Evolutionary conservation across 1,140 invertebrate genomes (phyloP).

Genomic region (Drosophila chauvacae): DNA sequence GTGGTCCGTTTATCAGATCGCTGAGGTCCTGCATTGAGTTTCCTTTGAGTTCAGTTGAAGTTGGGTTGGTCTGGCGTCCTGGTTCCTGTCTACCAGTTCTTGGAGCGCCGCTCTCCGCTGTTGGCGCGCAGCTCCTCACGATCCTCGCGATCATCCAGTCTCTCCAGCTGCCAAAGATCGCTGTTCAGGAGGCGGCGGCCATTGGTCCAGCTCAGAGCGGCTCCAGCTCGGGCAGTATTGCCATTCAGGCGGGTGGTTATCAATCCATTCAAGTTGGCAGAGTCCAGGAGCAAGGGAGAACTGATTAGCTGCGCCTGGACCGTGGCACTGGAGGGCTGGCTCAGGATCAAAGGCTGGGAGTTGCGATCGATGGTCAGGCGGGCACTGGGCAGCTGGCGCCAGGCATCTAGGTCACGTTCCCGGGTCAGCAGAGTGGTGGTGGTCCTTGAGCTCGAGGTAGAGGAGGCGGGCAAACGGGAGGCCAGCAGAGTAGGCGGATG

Average conservation of each 20-base stretch:
- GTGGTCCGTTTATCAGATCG: slow-evolving; percentile 52
- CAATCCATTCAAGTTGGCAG: slow-evolving; percentile 62
- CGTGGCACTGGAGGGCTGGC: slow-evolving; percentile 76
- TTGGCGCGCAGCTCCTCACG: slow-evolving; percentile 44
- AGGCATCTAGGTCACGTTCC: slow-evolving; percentile 65
- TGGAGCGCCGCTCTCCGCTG: slow-evolving; percentile 46
- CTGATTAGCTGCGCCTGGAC: slow-evolving; percentile 78
- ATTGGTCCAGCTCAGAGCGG: slow-evolving; percentile 62
- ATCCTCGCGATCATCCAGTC: slow-evolving; percentile 48
- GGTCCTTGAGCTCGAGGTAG: slow-evolving; percentile 16
- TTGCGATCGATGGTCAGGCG: slow-evolving; percentile 72
- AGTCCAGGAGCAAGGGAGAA: slow-evolving; percentile 62
- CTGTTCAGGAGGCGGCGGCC: slow-evolving; percentile 60
- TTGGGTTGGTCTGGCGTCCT: neutral
- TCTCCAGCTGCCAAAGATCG: slow-evolving; percentile 66
- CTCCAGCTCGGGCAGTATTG: slow-evolving; percentile 53
- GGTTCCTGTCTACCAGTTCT: slow-evolving; percentile 47
- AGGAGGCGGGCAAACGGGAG: slow-evolving; percentile 49
- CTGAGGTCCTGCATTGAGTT: slow-evolving; percentile 53
- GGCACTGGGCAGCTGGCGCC: slow-evolving; percentile 64
- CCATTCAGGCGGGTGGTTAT: slow-evolving; percentile 71
- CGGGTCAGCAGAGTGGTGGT: slow-evolving; percentile 53
- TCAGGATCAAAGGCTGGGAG: slow-evolving; percentile 60
- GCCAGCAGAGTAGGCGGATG: slow-evolving; percentile 71
- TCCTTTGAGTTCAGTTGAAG: slow-evolving; percentile 68